Percentiles rank a stretch among this genome's conserved stretches.
phyloP scores from a whole-genome alignment of 2,888 invertebrate genomes.

The Brachyptera putata region DNA sequence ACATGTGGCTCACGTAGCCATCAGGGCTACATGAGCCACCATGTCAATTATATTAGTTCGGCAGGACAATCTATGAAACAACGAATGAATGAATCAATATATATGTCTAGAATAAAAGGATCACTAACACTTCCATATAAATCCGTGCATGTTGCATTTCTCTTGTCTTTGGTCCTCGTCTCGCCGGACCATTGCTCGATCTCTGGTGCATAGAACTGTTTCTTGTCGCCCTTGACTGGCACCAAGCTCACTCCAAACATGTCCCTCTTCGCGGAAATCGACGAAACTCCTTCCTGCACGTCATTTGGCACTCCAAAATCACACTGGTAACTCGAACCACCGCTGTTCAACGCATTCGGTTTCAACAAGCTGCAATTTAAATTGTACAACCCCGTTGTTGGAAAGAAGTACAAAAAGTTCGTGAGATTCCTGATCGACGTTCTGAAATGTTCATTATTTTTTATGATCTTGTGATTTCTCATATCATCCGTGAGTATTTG shows the following conservation, averaged over 20 bases:
- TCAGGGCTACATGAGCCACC: no score
- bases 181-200: no score
- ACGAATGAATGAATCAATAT: no score
- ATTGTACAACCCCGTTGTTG: slow-evolving; percentile 52
- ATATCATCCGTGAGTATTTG: slow-evolving; percentile 40
- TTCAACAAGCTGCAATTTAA: slow-evolving; percentile 32
- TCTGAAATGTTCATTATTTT: slow-evolving; percentile 55
- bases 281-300: slow-evolving; percentile 22
- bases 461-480: slow-evolving; percentile 52
- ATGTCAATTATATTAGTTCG: no score
- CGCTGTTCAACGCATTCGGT: neutral
- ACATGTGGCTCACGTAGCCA: no score
- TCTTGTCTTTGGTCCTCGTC: no score
- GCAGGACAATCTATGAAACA: no score
- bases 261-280: slow-evolving; percentile 30
- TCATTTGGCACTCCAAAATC: slow-evolving; percentile 22
- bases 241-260: slow-evolving; percentile 29
- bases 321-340: neutral
- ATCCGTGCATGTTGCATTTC: no score
- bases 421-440: slow-evolving; percentile 56
- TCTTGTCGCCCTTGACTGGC: no score
- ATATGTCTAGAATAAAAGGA: no score
- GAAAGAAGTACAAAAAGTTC: slow-evolving; percentile 56
- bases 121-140: no score
- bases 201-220: no score